phyloP scores from a whole-genome alignment of 2,113 vertebrate genomes.

The Zosterops borbonicus region DNA sequence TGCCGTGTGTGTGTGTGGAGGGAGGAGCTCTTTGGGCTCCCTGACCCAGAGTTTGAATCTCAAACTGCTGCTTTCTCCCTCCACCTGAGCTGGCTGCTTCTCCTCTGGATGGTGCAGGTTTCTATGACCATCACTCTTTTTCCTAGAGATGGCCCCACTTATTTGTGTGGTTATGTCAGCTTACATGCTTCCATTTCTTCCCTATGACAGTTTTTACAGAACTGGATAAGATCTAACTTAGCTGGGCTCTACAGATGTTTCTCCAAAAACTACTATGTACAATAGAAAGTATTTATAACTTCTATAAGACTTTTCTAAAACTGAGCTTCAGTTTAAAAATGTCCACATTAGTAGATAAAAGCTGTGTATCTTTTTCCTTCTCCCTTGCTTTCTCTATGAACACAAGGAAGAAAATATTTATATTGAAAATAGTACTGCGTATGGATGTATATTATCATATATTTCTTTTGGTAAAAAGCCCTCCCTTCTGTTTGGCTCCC shows the following conservation, averaged over 20 bases:
- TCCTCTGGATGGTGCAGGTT: neutral
- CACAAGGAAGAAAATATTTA: neutral
- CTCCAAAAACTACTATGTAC: neutral
- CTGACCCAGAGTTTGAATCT: neutral
- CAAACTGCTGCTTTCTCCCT: neutral
- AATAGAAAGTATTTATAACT: neutral
- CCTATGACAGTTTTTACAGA: neutral
- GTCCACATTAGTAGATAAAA: neutral
- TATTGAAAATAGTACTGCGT: neutral
- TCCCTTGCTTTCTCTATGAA: neutral
- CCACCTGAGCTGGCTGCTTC: neutral
- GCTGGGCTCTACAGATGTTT: neutral
- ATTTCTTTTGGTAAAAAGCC: neutral
- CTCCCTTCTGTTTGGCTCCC: neutral
- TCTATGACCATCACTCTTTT: neutral
- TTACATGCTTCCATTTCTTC: neutral
- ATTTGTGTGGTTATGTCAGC: neutral
- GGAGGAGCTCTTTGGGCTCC: neutral
- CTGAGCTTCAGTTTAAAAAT: neutral
- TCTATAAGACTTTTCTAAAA: neutral
- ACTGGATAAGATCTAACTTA: neutral
- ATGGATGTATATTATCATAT: neutral
- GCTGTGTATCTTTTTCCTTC: neutral
- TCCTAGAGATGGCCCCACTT: neutral
- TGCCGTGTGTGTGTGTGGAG: neutral